Evolutionary conservation across 2,888 invertebrate species (phyloP), one percentile per base, ranked within the genome.

Genomic region (Phengaris arion): DNA sequence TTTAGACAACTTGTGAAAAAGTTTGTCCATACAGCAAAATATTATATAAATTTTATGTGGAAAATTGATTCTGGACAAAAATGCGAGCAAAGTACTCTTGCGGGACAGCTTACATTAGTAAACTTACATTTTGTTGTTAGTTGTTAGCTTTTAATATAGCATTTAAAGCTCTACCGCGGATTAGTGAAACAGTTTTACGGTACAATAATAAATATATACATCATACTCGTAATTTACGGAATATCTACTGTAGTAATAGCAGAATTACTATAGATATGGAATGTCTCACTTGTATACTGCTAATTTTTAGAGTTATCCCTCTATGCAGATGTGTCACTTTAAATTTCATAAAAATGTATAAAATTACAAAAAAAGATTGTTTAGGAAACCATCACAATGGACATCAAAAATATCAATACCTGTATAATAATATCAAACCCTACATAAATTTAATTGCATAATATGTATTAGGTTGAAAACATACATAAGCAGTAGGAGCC

Each of bases 341-440:
- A 80, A 90, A 91, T 90, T 92, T 91, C 85, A 87, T 91, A 88
- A 89, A 92, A 92, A 90, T 90, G 90, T 93, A 93, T 92, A 93
- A 93, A 93, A 93, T 92, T 93, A 92, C 93, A 93, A 93, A 92
- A 92, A 89, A 85, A 85, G 86, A 54, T 69, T 48, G 75, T 55
- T 88, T 85, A 88, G 84, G 86, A 91, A 92, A 91, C 85, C 84
- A 91, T 87, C 86, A 84, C 84, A 86, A 81, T 87, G 86, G 87
- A 91, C 85, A 86, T 81, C 84, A 87, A 88, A 86, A 85, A 88
- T 85, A 86, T 88, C 87, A 85, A 85, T 85, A 85, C 85, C 84
- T 91, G 89, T 92, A 92, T 89, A 91, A 84, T 87, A 84, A 87
- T 91, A 92, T 91, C 89, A 92, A 92, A 92, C 84, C 87, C 89